Conservation (phyloP, 2,797 vertebrate genomes). For the Mus spretus region DNA sequence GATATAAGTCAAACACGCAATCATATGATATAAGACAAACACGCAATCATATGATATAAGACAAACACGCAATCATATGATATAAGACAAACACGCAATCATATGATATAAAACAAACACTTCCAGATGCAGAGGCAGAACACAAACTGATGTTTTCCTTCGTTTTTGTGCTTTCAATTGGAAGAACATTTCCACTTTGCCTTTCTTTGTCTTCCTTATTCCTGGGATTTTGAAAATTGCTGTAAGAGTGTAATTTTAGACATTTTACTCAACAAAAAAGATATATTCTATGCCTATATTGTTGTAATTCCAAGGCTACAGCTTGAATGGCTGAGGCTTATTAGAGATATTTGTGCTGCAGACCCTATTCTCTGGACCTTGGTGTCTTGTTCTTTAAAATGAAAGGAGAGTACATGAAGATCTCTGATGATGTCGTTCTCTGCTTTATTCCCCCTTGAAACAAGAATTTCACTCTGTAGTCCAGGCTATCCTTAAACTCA, state of each 20-base stretch:
- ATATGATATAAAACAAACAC: no score
- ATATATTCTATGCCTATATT: neutral
- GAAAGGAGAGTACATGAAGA: neutral
- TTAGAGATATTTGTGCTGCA: neutral
- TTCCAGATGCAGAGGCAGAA: slow-evolving; percentile 1
- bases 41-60: neutral
- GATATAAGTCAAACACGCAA: no score
- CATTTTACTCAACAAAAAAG: slow-evolving; percentile 22
- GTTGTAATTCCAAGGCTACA: neutral
- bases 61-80: neutral
- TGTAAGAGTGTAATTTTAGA: slow-evolving; percentile 15
- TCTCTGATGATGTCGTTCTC: neutral
- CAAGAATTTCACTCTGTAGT: neutral
- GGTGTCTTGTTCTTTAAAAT: neutral
- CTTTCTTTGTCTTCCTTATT: slow-evolving; percentile 34
- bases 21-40: neutral
- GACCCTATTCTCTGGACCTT: neutral
- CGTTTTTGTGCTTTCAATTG: slow-evolving; percentile 45
- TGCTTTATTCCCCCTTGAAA: neutral
- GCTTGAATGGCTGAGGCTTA: neutral
- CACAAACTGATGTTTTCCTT: neutral
- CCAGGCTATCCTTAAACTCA: neutral
- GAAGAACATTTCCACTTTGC: slow-evolving; percentile 21
- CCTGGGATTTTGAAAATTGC: slow-evolving; percentile 23
- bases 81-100: slow-evolving; percentile 17